Base-by-base conservation (phyloP, 2,113 vertebrate species). In the Dipodomys merriami region DNA sequence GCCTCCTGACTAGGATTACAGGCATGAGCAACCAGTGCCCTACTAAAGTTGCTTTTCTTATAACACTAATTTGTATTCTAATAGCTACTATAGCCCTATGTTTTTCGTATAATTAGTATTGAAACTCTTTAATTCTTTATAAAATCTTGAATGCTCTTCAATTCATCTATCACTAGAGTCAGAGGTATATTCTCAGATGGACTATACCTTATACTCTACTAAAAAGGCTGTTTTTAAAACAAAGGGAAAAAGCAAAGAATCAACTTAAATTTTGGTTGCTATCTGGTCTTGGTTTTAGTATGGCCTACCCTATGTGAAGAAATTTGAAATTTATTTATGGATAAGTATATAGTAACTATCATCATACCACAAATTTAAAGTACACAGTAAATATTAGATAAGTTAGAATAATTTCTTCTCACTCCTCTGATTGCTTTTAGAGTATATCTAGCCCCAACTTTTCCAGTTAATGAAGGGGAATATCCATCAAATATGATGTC, bases 331-430 rank as follows among this genome's bases (percentile, higher is more conserved):
- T 93, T 80, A 83, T 91, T 80, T 68, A 69, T 27, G 22, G 35
- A 76, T 72, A 79, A 49, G n/a, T 27, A 80, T 82, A 57, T 35
- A 62, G 64, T 12, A 65, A 53, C 19, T 91, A 92, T 83, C 68
- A 62, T 80, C n/a, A 83, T 18, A 77, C 25, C 35, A 73, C 72
- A 81, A 35, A 67, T 90, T 76, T n/a, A 73, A 96, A 88, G 64
- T 57, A 89, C 27, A 77, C 71, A 92, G 71, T 82, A 72, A 72
- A 94, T 88, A 72, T 53, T 74, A 71, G 33, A 68, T 13, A 44
- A 49, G 27, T 33, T 74, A 90, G 82, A 92, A 29, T 44, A 53
- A 73, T 77, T 57, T 74, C 39, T 20, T 69, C 6, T 69, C 79
- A 27, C 10, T 93, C 44, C n/a, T 86, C 0, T 13, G 25, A 86